Evolutionary conservation across 2,113 vertebrate genomes (phyloP), one percentile per base, ranked within the genome.

Genomic region (Fulmarus glacialis): DNA sequence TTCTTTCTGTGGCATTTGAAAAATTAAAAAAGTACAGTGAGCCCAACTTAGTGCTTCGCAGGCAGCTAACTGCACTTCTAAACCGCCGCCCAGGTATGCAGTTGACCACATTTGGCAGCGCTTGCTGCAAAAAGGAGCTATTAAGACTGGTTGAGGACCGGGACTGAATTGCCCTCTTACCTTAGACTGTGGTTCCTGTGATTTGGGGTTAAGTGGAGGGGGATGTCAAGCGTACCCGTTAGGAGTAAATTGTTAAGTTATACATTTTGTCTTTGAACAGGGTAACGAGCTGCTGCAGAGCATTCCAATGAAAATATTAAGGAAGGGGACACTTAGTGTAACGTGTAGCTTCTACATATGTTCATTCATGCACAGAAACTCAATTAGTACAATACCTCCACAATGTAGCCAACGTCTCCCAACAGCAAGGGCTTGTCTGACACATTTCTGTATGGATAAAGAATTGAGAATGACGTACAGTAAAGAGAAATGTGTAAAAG

Each of bases 161-260:
- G 85, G 87, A 88, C 93, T 97, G 90, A 95, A 93, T 92, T 94
- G 93, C 93, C 89, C 95, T 97, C 90, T 97, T 96, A 94, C 95
- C 87, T 97, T 64, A 64, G 93, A 73, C 91, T 79, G 91, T 93
- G 92, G 94, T 95, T 97, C 88, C 95, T 95, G 81, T 82, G 90
- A 96, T 32, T 93, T 0, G 2, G 81, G 84, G 84, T 91, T 95
- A 97, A 98, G 94, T 95, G 94, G 40, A 95, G 67, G 71, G 64
- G 55, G 94, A 89, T 90, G 95, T 93, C 91, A 82, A 89, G 79
- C 59, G 66, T 43, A 74, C 67, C 80, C 3, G 0, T 68, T 43
- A 72, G 67, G 73, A 96, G 70, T 40, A 90, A 93, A 92, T 78
- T 87, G 81, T 91, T 62, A 70, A 95, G 87, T 48, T 89, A 15